Conservation (phyloP, 2,888 invertebrate genomes). For the Heliconius aoede region DNA sequence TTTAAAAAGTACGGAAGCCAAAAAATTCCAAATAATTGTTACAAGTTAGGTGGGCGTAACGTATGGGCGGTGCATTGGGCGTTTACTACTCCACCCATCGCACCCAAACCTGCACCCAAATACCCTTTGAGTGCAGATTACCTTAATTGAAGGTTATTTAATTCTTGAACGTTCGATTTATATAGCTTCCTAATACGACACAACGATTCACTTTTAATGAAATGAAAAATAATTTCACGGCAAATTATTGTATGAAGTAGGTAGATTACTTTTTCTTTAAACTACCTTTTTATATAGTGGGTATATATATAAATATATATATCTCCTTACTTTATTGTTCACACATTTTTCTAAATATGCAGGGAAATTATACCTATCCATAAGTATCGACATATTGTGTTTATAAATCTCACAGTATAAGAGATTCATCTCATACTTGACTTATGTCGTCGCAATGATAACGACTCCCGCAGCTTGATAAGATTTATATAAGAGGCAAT, state of each 20-base stretch:
- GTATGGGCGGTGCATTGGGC: conserved; percentile 61
- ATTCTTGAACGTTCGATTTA: not conserved
- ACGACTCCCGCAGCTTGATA: not conserved
- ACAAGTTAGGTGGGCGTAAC: conserved; percentile 59
- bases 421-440: too few relatives aligned
- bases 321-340: too few relatives aligned
- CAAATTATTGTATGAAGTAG: not conserved
- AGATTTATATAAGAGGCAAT: conserved; percentile 15
- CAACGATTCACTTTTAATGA: too few relatives aligned
- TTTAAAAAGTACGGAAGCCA: too few relatives aligned
- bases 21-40: not conserved
- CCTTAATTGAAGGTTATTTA: conserved; percentile 39
- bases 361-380: too few relatives aligned
- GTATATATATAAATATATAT: too few relatives aligned
- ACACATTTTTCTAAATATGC: too few relatives aligned
- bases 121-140: conserved; percentile 20
- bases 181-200: not conserved
- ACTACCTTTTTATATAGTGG: too few relatives aligned
- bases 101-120: conserved; percentile 76
- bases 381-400: too few relatives aligned
- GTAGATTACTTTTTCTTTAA: too few relatives aligned
- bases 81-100: conserved; percentile 53
- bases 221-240: not conserved
- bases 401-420: too few relatives aligned
- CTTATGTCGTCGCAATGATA: too few relatives aligned